Evolutionary conservation across 2,113 vertebrate genomes (phyloP).

Genomic region (Halichoerus grypus): DNA sequence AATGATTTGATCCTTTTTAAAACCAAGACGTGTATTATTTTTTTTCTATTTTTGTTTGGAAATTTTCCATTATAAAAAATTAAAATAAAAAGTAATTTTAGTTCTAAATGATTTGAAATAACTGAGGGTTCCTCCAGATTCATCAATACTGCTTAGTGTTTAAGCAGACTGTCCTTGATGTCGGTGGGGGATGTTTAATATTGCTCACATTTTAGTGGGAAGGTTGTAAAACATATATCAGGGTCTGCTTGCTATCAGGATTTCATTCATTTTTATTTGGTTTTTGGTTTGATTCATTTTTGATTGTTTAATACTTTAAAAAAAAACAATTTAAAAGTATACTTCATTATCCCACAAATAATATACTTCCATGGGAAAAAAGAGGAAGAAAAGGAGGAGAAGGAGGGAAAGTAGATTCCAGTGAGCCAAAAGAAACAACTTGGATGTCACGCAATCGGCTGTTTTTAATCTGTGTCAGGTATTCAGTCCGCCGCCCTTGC

Average conservation of each 20-base stretch:
- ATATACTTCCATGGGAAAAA: neutral
- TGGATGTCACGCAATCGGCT: fast-evolving
- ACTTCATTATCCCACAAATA: neutral
- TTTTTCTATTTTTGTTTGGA: neutral
- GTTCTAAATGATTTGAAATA: neutral
- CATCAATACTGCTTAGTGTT: no score
- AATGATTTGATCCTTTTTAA: neutral
- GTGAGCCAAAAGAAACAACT: fast-evolving
- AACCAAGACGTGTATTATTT: neutral
- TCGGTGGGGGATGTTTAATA: neutral
- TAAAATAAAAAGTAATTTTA: neutral
- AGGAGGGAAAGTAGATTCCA: no score
- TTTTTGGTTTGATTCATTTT: neutral
- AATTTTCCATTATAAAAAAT: neutral
- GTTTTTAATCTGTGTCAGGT: neutral
- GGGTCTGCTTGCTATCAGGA: neutral
- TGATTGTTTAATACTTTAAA: neutral
- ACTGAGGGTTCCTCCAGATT: neutral
- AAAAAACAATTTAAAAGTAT: neutral
- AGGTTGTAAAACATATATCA: fast-evolving
- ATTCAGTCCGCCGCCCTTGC: fast-evolving
- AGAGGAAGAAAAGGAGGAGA: neutral
- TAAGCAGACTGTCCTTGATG: neutral
- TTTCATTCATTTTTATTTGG: neutral
- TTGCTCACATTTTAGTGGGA: neutral